Base-by-base conservation (phyloP, 2,797 vertebrate genomes). In the Rousettus madagascariensis region DNA sequence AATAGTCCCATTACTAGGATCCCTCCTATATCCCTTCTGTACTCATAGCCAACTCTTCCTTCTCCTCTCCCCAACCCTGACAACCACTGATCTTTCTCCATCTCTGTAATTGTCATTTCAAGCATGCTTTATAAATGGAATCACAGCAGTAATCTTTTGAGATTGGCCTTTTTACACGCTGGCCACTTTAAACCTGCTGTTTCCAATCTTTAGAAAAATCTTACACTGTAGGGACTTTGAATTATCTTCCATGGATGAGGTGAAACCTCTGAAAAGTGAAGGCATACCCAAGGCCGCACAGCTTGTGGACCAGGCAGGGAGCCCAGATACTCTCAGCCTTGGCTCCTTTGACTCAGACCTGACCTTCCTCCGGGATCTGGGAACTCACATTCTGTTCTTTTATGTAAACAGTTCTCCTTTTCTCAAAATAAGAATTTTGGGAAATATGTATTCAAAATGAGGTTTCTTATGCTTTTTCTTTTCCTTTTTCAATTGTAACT, bases 41-140 rank as follows among this genome's bases (percentile, higher is more conserved):
- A 49, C 63, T 57, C 16, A 33, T 2, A 33, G 51, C n/a, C 38
- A 43, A 5, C 13, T 6, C 38, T 33, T 38, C 55, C 61, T 19
- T 41, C 10, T 26, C 6, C 16, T 3, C 5, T 16, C 20, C 30
- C 38, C 26, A 53, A 1, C 9, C 33, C 33, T 51, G 77, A 38
- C 88, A 82, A 33, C 43, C 68, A 46, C 33, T 38, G 19, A 30
- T 43, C 38, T 75, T 86, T 84, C 41, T 69, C 33, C 36, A 41
- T n/a, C 38, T 77, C 87, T 94, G 1, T 71, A 75, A 69, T 84
- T 72, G 80, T 66, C 55, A 24, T 94, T 75, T 94, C 13, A 59
- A 41, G 65, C 38, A 4, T 19, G n/a, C 19, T 51, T 46, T 95
- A 8, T 75, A 87, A 78, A 63, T 77, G 46, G 72, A 91, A 63